Conservation (phyloP, 2,888 invertebrate genomes). For the Eucriotettix oculatus region DNA sequence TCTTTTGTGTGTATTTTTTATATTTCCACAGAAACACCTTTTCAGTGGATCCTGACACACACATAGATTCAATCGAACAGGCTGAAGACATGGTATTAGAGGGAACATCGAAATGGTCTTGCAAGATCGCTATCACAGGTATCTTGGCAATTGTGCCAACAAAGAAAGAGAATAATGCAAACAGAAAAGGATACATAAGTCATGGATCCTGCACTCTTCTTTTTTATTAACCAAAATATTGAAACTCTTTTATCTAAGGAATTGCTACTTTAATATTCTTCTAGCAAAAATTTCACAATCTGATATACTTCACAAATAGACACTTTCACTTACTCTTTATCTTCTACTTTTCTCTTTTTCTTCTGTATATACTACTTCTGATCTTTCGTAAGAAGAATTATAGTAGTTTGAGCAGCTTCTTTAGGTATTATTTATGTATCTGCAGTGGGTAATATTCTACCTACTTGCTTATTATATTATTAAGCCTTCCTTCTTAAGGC, state of each 20-base stretch:
- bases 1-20: constrained; percentile 23
- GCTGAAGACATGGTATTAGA: constrained; percentile 95
- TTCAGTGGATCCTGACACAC: constrained; percentile 93
- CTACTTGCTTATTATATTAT: too few species aligned
- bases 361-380: not conserved
- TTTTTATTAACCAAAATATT: not conserved
- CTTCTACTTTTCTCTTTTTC: not conserved
- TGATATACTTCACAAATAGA: not conserved
- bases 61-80: constrained; percentile 94
- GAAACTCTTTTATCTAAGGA: not conserved
- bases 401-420: not conserved
- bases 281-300: not conserved
- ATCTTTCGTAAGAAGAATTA: not conserved
- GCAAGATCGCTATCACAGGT: constrained; percentile 99
- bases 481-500: too few species aligned
- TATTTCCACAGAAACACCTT: constrained; percentile 74
- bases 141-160: constrained; percentile 21
- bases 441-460: not conserved
- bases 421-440: not conserved
- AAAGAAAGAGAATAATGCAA: not conserved
- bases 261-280: not conserved
- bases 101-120: constrained; percentile 98
- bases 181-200: not conserved
- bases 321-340: not conserved
- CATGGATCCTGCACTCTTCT: not conserved